phyloP scores from a whole-genome alignment of 2,113 vertebrate species.

The Sitta europaea region DNA sequence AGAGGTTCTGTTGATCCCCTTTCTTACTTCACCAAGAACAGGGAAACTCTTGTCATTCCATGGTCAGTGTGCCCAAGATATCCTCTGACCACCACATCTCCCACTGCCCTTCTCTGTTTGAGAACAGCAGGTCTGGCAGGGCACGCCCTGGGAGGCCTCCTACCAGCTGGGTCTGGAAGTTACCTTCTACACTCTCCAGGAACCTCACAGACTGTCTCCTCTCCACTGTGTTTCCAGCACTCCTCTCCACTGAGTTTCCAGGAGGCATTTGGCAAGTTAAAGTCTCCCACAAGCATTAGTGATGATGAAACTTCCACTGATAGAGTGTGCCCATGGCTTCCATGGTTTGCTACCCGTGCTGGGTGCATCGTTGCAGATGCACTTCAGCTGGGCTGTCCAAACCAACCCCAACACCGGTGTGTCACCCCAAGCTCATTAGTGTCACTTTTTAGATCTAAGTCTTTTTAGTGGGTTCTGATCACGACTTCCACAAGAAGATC shows the following conservation, averaged over 20 bases:
- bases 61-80: neutral
- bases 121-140: neutral
- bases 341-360: neutral
- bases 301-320: neutral
- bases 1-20: neutral
- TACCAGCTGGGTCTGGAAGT: neutral
- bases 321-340: neutral
- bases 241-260: neutral
- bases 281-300: neutral
- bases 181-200: neutral
- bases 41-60: neutral
- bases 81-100: neutral
- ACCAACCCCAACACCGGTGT: rapidly evolving
- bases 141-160: neutral
- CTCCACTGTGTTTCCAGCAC: neutral
- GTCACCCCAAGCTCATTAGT: neutral
- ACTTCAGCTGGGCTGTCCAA: neutral
- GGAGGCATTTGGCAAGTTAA: neutral
- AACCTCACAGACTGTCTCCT: neutral
- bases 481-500: neutral
- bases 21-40: neutral
- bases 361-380: neutral
- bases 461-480: neutral
- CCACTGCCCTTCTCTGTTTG: neutral
- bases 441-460: neutral